phyloP scores from a whole-genome alignment of 2,113 vertebrate genomes.

The Leptobrachium ailaonicum region DNA sequence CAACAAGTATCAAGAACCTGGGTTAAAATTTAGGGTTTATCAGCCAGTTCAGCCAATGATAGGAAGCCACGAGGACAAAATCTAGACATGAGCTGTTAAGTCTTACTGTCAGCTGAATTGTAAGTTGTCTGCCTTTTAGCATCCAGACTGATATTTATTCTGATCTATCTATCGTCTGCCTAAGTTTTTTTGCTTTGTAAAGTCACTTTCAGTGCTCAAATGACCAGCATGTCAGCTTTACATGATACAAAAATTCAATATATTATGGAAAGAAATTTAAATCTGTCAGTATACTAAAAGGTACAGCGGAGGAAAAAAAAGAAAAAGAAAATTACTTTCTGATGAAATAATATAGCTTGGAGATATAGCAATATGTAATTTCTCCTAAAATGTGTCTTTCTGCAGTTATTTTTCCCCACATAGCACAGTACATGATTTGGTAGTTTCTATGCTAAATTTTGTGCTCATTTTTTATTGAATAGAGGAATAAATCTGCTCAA shows the following conservation, averaged over 20 bases:
- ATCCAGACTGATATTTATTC: no score
- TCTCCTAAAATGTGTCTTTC: slow-evolving; percentile 34
- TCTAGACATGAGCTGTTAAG: no score
- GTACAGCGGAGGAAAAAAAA: slow-evolving; percentile 4
- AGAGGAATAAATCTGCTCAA: slow-evolving; percentile 49
- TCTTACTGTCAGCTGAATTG: no score
- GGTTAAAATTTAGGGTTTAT: no score
- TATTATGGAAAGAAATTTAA: slow-evolving; percentile 37
- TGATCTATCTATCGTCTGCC: no score
- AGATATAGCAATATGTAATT: slow-evolving; percentile 46
- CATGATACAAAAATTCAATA: slow-evolving; percentile 21
- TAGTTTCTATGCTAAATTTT: slow-evolving; percentile 44
- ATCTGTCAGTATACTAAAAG: slow-evolving; percentile 30
- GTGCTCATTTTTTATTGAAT: slow-evolving; percentile 49
- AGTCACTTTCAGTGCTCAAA: slow-evolving; percentile 8
- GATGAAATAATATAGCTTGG: slow-evolving; percentile 48
- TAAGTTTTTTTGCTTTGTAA: not conserved
- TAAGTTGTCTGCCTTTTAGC: no score
- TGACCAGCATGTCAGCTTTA: slow-evolving; percentile 24
- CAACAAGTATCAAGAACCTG: no score
- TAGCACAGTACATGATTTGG: slow-evolving; percentile 32
- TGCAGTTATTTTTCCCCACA: slow-evolving; percentile 32
- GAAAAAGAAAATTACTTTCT: slow-evolving; percentile 39
- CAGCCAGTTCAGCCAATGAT: no score
- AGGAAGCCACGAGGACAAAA: no score